Evolutionary conservation across 2,797 vertebrate species (phyloP), one percentile per base, ranked within the genome.

Genomic region (Centropyge bicolor): DNA sequence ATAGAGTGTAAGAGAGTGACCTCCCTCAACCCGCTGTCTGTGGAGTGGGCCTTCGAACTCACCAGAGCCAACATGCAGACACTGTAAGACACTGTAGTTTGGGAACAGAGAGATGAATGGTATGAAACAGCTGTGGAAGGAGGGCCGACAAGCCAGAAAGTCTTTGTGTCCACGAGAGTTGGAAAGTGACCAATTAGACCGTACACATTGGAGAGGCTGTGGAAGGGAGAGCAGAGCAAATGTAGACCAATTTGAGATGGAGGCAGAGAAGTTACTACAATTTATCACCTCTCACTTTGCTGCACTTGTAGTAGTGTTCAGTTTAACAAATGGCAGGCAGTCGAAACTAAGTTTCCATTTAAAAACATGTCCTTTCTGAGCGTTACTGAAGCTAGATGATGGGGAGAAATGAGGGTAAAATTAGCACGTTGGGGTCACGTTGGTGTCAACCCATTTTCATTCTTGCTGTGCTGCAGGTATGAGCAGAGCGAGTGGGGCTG

Each of bases 401-500:
- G 59, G 51, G 24, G 52, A 46, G 35, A 40, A 57, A 66, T 20
- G 8, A 46, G 8, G 48, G 38, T 45, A 0, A 59, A 74, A 62
- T 62, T 2, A 66, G 56, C 22, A 1, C 0, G 12, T 20, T 12
- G 2, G 27, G 0, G 0, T 69, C 45, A 54, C 1, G 1, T 49
- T 70, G 4, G 6, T 48, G n/a, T 1, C 38, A 27, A n/a, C 57
- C 55, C 16, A 1, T 31, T 76, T 62, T 8, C 17, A n/a, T 56
- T 49, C 60, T 0, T 36, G 17, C 43, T 5, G 13, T 1, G 16
- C 52, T 24, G 38, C 66, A 99, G 98, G 92, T 98, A 99, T 1
- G 97, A 98, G 93, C 97, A 98, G 86, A 99, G 98, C 0, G 97
- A 98, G 82, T 99, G 97, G 98, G 98, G 98, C 2, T 99, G 98